Evolutionary conservation across 1,140 invertebrate genomes (phyloP).

Genomic region (Listronotus bonariensis): DNA sequence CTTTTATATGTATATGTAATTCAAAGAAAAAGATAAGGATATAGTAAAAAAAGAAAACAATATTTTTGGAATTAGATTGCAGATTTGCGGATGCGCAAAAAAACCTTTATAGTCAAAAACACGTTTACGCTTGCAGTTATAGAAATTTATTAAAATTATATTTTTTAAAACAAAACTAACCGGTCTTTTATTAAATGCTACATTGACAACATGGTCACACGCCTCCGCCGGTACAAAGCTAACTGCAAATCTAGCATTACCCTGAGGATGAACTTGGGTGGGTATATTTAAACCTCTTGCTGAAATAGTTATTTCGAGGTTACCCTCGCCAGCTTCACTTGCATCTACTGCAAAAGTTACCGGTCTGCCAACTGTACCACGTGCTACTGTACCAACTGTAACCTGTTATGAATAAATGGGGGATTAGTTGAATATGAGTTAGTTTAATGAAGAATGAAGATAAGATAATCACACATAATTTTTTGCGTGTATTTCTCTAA

Average conservation of each 20-base stretch:
- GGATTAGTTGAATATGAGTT: too few species aligned
- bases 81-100: too few species aligned
- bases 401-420: conserved; percentile 56
- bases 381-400: conserved; percentile 80
- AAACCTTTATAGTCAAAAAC: too few species aligned
- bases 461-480: too few species aligned
- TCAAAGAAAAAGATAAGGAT: too few species aligned
- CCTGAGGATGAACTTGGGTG: conserved; percentile 96
- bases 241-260: conserved; percentile 87
- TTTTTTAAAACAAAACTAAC: conserved; percentile 43
- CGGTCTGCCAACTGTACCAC: conserved; percentile 80
- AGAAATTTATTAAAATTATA: too few species aligned
- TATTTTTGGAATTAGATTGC: too few species aligned
- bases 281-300: conserved; percentile 92
- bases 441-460: too few species aligned
- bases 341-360: conserved; percentile 96
- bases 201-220: conserved; percentile 92
- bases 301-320: conserved; percentile 95
- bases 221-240: conserved; percentile 93
- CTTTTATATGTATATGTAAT: too few species aligned
- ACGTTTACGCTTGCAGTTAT: too few species aligned
- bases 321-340: conserved; percentile 95
- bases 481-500: too few species aligned
- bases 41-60: too few species aligned
- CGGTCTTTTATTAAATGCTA: conserved; percentile 91